Percentiles rank a stretch among this genome's conserved stretches.
These are phyloP conservation scores for Ageneiosus marmoratus DNA, from an alignment of 2,113 vertebrate genomes.

Conservation along the genomic window DNA sequence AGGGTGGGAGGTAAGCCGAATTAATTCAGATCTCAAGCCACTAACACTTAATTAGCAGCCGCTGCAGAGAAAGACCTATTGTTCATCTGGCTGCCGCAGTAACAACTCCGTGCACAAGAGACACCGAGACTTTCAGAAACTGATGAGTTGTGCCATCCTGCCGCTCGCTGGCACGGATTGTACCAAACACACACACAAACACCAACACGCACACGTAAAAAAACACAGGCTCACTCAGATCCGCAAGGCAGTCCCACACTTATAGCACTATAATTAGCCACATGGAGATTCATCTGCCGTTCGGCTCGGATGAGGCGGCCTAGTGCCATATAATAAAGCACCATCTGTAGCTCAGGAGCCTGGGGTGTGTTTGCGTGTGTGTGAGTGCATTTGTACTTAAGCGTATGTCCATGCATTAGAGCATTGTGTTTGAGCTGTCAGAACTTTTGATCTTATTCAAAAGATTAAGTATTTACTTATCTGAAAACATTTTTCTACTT, in stretches of 20 bases:
- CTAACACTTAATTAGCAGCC: slow-evolving; percentile 50
- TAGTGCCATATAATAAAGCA: slow-evolving; percentile 67
- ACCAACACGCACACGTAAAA: slow-evolving; percentile 3
- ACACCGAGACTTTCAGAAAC: slow-evolving; percentile 14
- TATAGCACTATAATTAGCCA: slow-evolving; percentile 46
- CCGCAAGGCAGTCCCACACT: slow-evolving; percentile 33
- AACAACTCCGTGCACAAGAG: background rate
- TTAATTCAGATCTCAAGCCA: slow-evolving; percentile 44
- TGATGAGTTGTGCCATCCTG: slow-evolving; percentile 34
- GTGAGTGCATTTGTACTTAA: slow-evolving; percentile 20
- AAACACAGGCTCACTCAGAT: slow-evolving; percentile 19
- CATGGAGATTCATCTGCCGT: slow-evolving; percentile 46
- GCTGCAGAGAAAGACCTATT: slow-evolving; percentile 34
- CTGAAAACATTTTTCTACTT: background rate
- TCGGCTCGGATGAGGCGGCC: slow-evolving; percentile 57
- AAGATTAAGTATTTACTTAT: background rate
- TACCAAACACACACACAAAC: slow-evolving; percentile 33
- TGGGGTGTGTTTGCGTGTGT: slow-evolving; percentile 27
- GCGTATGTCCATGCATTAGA: background rate
- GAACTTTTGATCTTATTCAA: background rate
- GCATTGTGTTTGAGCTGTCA: background rate
- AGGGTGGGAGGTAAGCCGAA: slow-evolving; percentile 32
- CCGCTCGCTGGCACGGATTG: slow-evolving; percentile 1
- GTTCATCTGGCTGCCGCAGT: slow-evolving; percentile 54
- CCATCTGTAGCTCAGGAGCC: slow-evolving; percentile 65